Percentiles rank a stretch among this genome's conserved stretches.
phyloP scores from a whole-genome alignment of 2,797 vertebrate genomes.

The Enteromius radiatus region DNA sequence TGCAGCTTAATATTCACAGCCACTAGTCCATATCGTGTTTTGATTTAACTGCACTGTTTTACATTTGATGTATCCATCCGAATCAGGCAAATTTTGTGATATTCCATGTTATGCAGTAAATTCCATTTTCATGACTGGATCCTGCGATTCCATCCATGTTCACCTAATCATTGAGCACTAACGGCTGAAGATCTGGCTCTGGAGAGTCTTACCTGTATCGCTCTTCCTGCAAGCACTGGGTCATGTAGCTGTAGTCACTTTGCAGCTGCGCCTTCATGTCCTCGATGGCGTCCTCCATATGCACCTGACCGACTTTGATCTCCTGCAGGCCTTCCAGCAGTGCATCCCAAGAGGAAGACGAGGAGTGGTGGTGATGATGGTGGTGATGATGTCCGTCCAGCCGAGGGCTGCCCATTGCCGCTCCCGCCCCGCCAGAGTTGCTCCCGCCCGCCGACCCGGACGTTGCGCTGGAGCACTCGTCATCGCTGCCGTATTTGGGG shows the following conservation, averaged over 20 bases:
- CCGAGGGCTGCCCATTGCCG: conserved; percentile 88
- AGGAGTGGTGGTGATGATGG: conserved; percentile 78
- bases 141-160: too few species aligned
- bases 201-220: conserved; percentile 28
- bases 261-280: conserved; percentile 96
- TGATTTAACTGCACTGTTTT: too few species aligned
- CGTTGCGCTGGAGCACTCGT: conserved; percentile 94
- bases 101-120: too few species aligned
- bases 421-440: conserved; percentile 88
- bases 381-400: conserved; percentile 84
- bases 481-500: conserved; percentile 95
- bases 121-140: too few species aligned
- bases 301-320: conserved; percentile 92
- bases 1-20: not conserved
- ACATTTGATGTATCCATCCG: too few species aligned
- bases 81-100: too few species aligned
- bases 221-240: conserved; percentile 96
- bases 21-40: not conserved
- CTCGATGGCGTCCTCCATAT: conserved; percentile 95
- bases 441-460: conserved; percentile 90
- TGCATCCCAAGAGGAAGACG: conserved; percentile 86
- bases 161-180: too few species aligned
- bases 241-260: conserved; percentile 96
- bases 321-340: conserved; percentile 93
- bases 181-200: not conserved